Evolutionary conservation across 2,113 vertebrate genomes (phyloP).

Genomic region (Recurvirostra avosetta): DNA sequence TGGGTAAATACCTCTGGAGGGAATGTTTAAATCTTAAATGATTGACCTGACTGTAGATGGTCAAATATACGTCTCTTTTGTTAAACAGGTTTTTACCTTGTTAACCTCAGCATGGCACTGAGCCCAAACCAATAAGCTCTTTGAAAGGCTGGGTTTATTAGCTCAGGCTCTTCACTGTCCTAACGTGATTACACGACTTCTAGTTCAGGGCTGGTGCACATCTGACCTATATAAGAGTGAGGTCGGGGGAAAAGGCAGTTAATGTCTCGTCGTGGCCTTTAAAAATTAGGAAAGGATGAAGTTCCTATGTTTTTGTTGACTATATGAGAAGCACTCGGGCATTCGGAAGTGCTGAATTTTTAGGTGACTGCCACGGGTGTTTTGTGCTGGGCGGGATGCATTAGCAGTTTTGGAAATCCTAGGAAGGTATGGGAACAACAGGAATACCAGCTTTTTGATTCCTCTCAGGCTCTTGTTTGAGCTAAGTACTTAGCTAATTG

Average conservation of each 20-base stretch:
- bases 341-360: background rate
- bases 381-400: background rate
- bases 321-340: background rate
- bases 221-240: constrained; percentile 25
- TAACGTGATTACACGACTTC: constrained; percentile 32
- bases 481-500: background rate
- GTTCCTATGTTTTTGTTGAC: background rate
- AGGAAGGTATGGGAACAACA: background rate
- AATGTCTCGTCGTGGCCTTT: background rate
- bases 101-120: constrained; percentile 45
- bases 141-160: constrained; percentile 42
- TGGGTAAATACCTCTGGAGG: constrained; percentile 53
- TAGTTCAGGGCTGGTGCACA: constrained; percentile 13
- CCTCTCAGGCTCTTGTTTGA: background rate
- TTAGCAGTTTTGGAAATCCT: background rate
- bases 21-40: constrained; percentile 44
- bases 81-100: constrained; percentile 54
- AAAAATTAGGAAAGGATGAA: background rate
- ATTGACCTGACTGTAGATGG: constrained; percentile 28
- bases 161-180: background rate
- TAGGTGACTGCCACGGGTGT: background rate
- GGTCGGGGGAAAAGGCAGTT: background rate
- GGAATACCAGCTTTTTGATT: background rate
- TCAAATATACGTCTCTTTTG: constrained; percentile 43
- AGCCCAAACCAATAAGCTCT: constrained; percentile 62